Evolutionary conservation across 2,797 vertebrate genomes (phyloP), one percentile per base, ranked within the genome.

Genomic region (Cossypha dichroa): DNA sequence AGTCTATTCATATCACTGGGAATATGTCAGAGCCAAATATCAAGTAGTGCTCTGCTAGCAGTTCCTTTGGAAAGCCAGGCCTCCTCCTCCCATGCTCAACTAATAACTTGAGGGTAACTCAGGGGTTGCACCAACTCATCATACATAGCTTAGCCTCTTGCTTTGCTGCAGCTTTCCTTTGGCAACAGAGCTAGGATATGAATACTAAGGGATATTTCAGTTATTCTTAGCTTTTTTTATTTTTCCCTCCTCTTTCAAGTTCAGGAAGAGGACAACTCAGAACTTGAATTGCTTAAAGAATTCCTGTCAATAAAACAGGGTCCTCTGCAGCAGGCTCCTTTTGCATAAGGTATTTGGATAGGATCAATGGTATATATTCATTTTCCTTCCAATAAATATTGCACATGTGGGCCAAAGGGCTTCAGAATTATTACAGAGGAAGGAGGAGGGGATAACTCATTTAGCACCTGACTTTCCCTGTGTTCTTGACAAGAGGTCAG

Each of bases 1-100:
- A 90, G 16, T 38, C 89, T 96, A 94, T 91, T 94, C 87, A 49
- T 85, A 88, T 88, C 69, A 46, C 6, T 21, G 48, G 56, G 51
- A 95, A 83, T 59, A 75, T 45, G 67, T 73, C 89, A 90, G 60
- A 72, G 72, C 10, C 81, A 93, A 91, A 56, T 62, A 90, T 11
- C 74, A 87, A 85, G 34, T 15, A 75, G 40, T 10, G 41, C 45
- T 62, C 72, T 68, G 45, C 22, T 26, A 75, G 55, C 41, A 85
- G 45, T 15, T 81, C 41, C n/a, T 34, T 68, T 17, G 17, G n/a
- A 89, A 90, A 77, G 75, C 21, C 68, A 87, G 64, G 21, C 29
- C 36, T 28, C 54, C 26, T 82, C 54, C 51, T 82, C 54, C 29
- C 19, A 28, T 26, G 12, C 21, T 68, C 55, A 74, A 8, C 64